These are phyloP conservation scores for Eudemis profundana DNA, from an alignment of 2,888 invertebrate species.

Conservation along the genomic window DNA sequence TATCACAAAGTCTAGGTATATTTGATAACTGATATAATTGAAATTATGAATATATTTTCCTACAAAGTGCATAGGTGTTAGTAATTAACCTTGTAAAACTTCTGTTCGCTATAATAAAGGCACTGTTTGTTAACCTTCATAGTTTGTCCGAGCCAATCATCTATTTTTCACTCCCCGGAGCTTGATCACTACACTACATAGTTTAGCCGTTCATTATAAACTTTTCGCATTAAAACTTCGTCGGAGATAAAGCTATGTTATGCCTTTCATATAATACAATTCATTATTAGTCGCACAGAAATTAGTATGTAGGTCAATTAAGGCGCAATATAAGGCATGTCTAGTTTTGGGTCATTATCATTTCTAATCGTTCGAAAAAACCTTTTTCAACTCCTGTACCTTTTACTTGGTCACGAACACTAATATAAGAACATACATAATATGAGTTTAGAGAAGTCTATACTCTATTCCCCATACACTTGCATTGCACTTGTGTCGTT, in stretches of 20 bases:
- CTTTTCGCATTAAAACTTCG: conserved; percentile 40
- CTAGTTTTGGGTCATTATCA: too few species aligned
- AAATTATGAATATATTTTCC: too few species aligned
- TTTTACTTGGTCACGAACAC: too few species aligned
- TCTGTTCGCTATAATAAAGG: not conserved
- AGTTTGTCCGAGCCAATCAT: conserved; percentile 25
- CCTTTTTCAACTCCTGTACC: too few species aligned
- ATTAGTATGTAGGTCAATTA: not conserved
- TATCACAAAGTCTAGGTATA: too few species aligned
- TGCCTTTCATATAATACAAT: conserved; percentile 18
- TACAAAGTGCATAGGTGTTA: not conserved
- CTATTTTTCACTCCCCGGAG: conserved; percentile 29
- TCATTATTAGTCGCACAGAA: conserved; percentile 12
- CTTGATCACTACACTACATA: conserved; percentile 40
- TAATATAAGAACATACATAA: too few species aligned
- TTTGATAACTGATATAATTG: too few species aligned
- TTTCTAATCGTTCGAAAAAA: too few species aligned
- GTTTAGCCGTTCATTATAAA: conserved; percentile 40
- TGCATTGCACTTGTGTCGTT: too few species aligned
- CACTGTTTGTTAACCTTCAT: conserved; percentile 15
- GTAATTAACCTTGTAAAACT: conserved; percentile 13
- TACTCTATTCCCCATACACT: too few species aligned
- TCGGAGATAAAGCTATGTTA: conserved; percentile 24
- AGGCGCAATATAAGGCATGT: too few species aligned
- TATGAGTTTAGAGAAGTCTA: too few species aligned